Evolutionary conservation across 1,140 invertebrate genomes (phyloP).

Genomic region (Drosophila carrolli): DNA sequence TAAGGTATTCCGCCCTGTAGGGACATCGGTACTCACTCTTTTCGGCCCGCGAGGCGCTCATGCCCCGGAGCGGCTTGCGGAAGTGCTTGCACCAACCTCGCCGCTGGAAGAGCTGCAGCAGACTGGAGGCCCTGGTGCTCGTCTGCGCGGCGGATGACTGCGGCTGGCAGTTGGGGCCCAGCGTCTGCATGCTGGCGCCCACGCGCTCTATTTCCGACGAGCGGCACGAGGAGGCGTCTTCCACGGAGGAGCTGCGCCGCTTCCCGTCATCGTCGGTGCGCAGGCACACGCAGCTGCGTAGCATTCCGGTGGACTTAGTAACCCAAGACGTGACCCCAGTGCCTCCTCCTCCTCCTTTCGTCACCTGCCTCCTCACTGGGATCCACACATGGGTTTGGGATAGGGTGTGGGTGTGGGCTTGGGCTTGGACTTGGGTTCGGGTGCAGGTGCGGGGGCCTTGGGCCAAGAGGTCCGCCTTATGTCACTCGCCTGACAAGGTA

Average conservation of each 20-base stretch:
- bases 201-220: constrained; percentile 86
- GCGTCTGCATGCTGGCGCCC: constrained; percentile 66
- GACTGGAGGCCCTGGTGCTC: constrained; percentile 75
- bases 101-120: constrained; percentile 85
- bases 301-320: constrained; percentile 55
- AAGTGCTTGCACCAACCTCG: constrained; percentile 86
- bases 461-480: constrained; percentile 45
- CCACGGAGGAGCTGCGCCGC: constrained; percentile 83
- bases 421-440: neutral
- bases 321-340: constrained; percentile 40
- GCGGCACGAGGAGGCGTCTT: constrained; percentile 87
- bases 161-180: constrained; percentile 54
- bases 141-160: constrained; percentile 48
- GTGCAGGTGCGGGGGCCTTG: constrained; percentile 6
- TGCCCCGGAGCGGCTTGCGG: constrained; percentile 86
- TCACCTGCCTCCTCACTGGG: constrained; percentile 21
- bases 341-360: constrained; percentile 2
- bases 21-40: constrained; percentile 86
- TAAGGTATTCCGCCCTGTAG: neutral
- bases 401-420: constrained; percentile 8
- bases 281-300: constrained; percentile 82
- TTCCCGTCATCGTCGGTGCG: constrained; percentile 68
- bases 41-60: constrained; percentile 89
- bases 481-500: constrained; percentile 67
- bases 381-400: constrained; percentile 56